A percentile compares a stretch with the other conserved stretches of the same genome.
Evolutionary conservation across 2,888 invertebrate species (phyloP).

Genomic region (Cerceris ruficornis): DNA sequence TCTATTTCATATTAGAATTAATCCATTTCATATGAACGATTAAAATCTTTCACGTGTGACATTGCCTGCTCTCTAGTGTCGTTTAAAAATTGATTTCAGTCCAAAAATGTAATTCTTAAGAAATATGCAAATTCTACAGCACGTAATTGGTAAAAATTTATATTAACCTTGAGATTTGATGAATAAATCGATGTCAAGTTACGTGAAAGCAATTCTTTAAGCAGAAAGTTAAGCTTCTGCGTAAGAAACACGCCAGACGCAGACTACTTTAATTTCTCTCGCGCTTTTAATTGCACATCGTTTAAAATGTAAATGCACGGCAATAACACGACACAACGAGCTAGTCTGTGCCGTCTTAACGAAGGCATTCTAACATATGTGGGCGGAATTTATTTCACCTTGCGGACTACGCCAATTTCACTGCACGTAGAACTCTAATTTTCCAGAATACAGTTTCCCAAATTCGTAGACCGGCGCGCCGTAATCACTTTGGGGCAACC

Average conservation of each 20-base stretch:
- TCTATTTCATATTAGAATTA: neutral
- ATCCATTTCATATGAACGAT: neutral
- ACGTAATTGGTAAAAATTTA: too few relatives aligned
- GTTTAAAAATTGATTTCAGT: too few relatives aligned
- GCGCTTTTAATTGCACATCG: conserved; percentile 7
- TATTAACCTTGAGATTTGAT: too few relatives aligned
- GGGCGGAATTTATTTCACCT: conserved; percentile 20
- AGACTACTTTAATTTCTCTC: neutral
- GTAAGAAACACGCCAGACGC: too few relatives aligned
- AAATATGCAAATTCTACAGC: too few relatives aligned
- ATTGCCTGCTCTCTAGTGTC: too few relatives aligned
- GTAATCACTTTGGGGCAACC: conserved; percentile 18
- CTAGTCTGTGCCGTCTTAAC: conserved; percentile 1
- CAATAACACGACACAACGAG: neutral
- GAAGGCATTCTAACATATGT: conserved; percentile 10
- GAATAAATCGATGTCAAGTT: too few relatives aligned
- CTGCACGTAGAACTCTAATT: conserved; percentile 7
- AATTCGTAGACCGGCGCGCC: conserved; percentile 4
- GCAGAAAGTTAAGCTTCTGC: too few relatives aligned
- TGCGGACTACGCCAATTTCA: conserved; percentile 4
- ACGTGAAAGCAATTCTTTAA: too few relatives aligned
- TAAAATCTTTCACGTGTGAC: neutral
- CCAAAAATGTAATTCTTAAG: too few relatives aligned
- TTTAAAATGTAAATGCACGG: neutral
- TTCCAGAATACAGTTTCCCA: conserved; percentile 1